Conservation (phyloP, 2,888 invertebrate genomes). For the Protophormia terraenovae region DNA sequence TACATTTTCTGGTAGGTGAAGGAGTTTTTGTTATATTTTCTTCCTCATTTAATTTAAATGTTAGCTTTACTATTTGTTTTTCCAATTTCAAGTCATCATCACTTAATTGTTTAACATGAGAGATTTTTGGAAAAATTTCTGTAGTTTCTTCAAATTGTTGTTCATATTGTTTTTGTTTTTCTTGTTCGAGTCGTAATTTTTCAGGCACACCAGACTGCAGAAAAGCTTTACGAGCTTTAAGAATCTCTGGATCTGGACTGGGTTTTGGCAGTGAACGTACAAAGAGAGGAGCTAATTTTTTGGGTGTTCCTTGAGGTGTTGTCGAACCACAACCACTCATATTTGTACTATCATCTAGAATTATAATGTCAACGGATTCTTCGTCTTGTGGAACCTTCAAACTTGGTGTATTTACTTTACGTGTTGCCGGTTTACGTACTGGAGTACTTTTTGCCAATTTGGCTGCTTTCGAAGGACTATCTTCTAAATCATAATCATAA, state of each 20-base stretch:
- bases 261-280: conserved; percentile 82
- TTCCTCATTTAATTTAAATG: conserved; percentile 38
- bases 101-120: conserved; percentile 85
- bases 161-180: conserved; percentile 82
- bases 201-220: conserved; percentile 88
- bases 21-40: conserved; percentile 8
- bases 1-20: conserved; percentile 31
- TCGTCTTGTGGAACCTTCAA: background rate
- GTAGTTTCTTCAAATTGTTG: conserved; percentile 77
- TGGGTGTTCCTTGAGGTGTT: conserved; percentile 75
- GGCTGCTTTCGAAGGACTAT: conserved; percentile 71
- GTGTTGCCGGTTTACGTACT: conserved; percentile 6
- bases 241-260: conserved; percentile 83
- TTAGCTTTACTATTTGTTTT: conserved; percentile 36
- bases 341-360: conserved; percentile 75
- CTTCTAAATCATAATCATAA: conserved; percentile 77
- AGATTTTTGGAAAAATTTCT: conserved; percentile 84
- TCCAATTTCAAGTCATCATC: conserved; percentile 59
- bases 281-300: conserved; percentile 89
- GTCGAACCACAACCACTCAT: conserved; percentile 57
- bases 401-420: background rate
- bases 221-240: conserved; percentile 87
- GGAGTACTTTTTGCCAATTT: conserved; percentile 44
- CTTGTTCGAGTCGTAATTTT: conserved; percentile 83
- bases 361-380: conserved; percentile 72